phyloP scores from a whole-genome alignment of 1,140 invertebrate species.

The Microplitis demolitor region DNA sequence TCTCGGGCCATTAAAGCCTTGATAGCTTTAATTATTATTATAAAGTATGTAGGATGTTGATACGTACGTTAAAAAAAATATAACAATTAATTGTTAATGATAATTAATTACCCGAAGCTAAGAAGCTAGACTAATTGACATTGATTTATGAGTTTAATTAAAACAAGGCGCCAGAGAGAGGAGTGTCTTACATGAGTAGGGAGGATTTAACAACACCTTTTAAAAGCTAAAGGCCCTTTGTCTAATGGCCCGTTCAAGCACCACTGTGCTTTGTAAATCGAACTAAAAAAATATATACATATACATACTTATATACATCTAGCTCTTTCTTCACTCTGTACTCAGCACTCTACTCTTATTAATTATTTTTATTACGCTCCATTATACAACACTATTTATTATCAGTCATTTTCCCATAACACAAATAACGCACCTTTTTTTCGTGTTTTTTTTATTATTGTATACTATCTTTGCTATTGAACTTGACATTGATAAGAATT shows the following conservation, averaged over 20 bases:
- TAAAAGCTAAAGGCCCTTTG: conserved; percentile 33
- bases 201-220: conserved; percentile 51
- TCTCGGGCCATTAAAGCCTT: conserved; percentile 40
- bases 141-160: conserved; percentile 62
- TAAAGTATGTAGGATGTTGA: conserved; percentile 29
- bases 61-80: conserved; percentile 46
- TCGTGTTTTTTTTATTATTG: too few relatives aligned
- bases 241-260: conserved; percentile 9
- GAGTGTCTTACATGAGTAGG: conserved; percentile 47
- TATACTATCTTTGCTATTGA: conserved; percentile 8
- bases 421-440: too few relatives aligned
- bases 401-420: too few relatives aligned
- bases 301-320: not conserved
- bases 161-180: conserved; percentile 47
- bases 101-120: conserved; percentile 46
- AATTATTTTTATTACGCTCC: too few relatives aligned
- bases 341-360: not conserved
- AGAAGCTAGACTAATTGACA: conserved; percentile 53
- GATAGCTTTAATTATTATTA: not conserved
- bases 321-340: not conserved
- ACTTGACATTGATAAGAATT: conserved; percentile 15
- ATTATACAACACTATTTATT: too few relatives aligned
- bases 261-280: too few relatives aligned
- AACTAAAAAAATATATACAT: too few relatives aligned
- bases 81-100: conserved; percentile 54